Conservation (phyloP, 1,140 invertebrate genomes). For the Heliothis subflexa region DNA sequence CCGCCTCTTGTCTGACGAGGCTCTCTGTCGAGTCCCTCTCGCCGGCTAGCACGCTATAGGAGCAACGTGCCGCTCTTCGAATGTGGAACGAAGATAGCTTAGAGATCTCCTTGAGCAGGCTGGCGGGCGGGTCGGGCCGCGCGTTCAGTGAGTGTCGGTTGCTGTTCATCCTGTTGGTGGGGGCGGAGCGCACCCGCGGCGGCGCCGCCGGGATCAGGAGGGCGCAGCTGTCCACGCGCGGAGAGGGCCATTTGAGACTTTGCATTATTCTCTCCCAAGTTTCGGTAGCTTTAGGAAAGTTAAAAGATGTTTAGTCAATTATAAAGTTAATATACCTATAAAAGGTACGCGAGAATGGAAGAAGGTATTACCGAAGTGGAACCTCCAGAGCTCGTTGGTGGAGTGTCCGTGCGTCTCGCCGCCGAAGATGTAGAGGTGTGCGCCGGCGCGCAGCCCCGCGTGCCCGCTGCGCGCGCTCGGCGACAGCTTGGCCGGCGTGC, state of each 20-base stretch:
- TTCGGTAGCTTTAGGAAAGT: slow-evolving; percentile 88
- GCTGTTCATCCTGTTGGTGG: slow-evolving; percentile 39
- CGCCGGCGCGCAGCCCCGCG: slow-evolving; percentile 91
- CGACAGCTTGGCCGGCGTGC: slow-evolving; percentile 88
- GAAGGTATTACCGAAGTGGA: slow-evolving; percentile 91
- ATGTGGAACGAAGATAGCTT: slow-evolving; percentile 91
- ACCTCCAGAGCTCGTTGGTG: slow-evolving; percentile 94
- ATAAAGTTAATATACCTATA: neutral
- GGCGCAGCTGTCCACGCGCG: slow-evolving; percentile 86
- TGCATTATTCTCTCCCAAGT: slow-evolving; percentile 92
- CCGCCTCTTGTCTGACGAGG: slow-evolving; percentile 73
- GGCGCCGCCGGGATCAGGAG: slow-evolving; percentile 75
- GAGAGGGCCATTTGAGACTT: slow-evolving; percentile 89
- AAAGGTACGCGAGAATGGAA: neutral
- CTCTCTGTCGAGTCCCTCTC: slow-evolving; percentile 91
- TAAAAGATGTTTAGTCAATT: neutral
- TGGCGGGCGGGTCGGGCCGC: slow-evolving; percentile 64
- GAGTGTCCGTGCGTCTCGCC: slow-evolving; percentile 91
- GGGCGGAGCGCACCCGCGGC: slow-evolving; percentile 68
- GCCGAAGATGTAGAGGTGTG: slow-evolving; percentile 94
- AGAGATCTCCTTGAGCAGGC: slow-evolving; percentile 90
- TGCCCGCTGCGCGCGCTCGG: slow-evolving; percentile 94
- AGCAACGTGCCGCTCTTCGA: slow-evolving; percentile 89
- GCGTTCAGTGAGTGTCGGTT: slow-evolving; percentile 38
- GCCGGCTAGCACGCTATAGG: slow-evolving; percentile 90